Percentiles rank a stretch among this genome's conserved stretches.
phyloP scores from a whole-genome alignment of 2,888 invertebrate genomes.

The Hybos culiciformis region DNA sequence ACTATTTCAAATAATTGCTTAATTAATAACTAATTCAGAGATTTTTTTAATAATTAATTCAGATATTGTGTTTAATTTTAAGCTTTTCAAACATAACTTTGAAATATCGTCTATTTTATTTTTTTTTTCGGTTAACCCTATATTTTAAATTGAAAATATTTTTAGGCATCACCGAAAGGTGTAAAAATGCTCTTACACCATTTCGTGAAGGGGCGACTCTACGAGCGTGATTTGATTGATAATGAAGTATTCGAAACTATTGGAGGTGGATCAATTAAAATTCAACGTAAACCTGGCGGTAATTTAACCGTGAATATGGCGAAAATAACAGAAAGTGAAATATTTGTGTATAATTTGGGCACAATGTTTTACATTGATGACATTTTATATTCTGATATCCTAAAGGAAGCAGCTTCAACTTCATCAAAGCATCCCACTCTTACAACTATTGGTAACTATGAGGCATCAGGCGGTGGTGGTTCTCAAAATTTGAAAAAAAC shows the following conservation, averaged over 20 bases:
- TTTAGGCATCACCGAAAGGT: constrained; percentile 41
- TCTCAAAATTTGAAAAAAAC: not conserved
- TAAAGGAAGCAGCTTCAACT: constrained; percentile 27
- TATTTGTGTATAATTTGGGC: constrained; percentile 50
- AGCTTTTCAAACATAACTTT: not conserved
- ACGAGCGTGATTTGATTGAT: constrained; percentile 44
- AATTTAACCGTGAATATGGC: constrained; percentile 43
- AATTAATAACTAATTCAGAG: not conserved
- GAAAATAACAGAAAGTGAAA: constrained; percentile 44
- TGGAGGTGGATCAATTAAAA: constrained; percentile 42
- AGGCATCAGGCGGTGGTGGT: constrained; percentile 15
- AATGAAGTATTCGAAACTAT: constrained; percentile 41
- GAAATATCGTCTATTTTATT: not conserved
- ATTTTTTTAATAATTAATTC: not conserved
- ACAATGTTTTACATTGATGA: constrained; percentile 50
- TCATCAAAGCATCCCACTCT: constrained; percentile 23
- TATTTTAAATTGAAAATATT: not conserved
- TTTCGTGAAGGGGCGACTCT: constrained; percentile 46
- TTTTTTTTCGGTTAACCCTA: not conserved
- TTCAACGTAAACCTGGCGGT: constrained; percentile 35
- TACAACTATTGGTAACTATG: constrained; percentile 15
- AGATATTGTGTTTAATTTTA: not conserved
- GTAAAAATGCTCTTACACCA: constrained; percentile 46
- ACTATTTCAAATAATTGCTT: not conserved
- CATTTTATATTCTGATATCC: constrained; percentile 39